phyloP scores from a whole-genome alignment of 2,888 invertebrate genomes.

The Meiosimyza decipiens region DNA sequence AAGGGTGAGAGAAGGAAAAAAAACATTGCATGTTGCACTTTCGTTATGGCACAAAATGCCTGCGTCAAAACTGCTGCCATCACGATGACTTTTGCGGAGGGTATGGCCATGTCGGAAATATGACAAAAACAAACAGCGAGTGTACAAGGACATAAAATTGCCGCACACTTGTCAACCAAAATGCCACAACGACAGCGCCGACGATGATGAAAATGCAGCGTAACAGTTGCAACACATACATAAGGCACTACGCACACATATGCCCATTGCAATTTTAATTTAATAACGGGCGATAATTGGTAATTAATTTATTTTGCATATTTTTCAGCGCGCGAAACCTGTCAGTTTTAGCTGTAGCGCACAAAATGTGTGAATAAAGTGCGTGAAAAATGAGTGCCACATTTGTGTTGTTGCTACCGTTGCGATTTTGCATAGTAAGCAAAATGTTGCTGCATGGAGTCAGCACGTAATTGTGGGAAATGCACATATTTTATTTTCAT shows the following conservation, averaged over 20 bases:
- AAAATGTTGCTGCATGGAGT: background rate
- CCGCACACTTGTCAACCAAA: conserved; percentile 1
- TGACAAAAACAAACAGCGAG: too few species aligned
- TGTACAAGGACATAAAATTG: too few species aligned
- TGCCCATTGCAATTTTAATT: conserved; percentile 39
- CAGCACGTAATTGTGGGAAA: background rate
- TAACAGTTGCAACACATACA: conserved; percentile 21
- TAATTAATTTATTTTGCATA: conserved; percentile 66
- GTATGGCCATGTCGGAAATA: too few species aligned
- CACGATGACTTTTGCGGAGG: too few species aligned
- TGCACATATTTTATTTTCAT: background rate
- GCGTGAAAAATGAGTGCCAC: conserved; percentile 9
- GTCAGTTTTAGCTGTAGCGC: background rate
- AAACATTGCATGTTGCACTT: too few species aligned
- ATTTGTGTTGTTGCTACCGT: conserved; percentile 19
- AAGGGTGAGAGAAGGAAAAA: too few species aligned
- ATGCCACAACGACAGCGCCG: background rate
- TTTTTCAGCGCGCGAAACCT: conserved; percentile 46
- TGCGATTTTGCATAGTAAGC: background rate
- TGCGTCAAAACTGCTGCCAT: too few species aligned
- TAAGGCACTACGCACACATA: conserved; percentile 22
- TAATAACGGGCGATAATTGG: conserved; percentile 60
- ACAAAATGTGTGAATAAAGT: conserved; percentile 27
- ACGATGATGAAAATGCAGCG: too few species aligned
- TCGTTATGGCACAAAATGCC: too few species aligned